These are phyloP conservation scores for Myotis davidii DNA, from an alignment of 2,113 vertebrate genomes.

Conservation along the genomic window DNA sequence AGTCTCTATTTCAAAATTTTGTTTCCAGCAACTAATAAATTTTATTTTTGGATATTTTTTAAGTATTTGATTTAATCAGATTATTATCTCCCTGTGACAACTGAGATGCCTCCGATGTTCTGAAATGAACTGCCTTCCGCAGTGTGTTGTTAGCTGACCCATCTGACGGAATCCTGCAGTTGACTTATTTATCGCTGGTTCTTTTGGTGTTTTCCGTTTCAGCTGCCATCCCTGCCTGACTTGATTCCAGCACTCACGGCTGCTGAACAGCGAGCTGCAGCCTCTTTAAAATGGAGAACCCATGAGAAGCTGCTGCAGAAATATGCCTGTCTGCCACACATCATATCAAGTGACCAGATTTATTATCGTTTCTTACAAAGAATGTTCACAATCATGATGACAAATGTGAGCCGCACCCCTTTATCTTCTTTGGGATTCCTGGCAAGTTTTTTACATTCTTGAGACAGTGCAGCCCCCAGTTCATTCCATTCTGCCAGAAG, in stretches of 20 bases:
- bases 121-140: background rate
- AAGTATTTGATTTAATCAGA: background rate
- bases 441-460: background rate
- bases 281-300: conserved; percentile 94
- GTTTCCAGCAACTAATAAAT: background rate
- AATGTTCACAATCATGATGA: conserved; percentile 94
- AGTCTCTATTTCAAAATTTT: conserved; percentile 13
- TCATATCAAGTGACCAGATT: conserved; percentile 95
- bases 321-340: conserved; percentile 92
- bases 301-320: conserved; percentile 95
- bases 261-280: conserved; percentile 93
- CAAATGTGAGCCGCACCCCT: conserved; percentile 88
- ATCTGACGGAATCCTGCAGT: background rate
- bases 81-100: background rate
- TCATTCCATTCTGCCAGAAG: background rate
- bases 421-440: background rate
- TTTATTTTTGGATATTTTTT: background rate
- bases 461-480: background rate
- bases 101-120: background rate
- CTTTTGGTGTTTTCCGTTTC: conserved; percentile 62
- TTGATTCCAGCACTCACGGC: conserved; percentile 91
- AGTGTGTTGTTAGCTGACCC: background rate
- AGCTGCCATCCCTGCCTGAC: conserved; percentile 90
- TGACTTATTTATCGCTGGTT: background rate
- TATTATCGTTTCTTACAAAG: conserved; percentile 95